Conservation (phyloP, 1,140 invertebrate species). For the Danaus melanippus region DNA sequence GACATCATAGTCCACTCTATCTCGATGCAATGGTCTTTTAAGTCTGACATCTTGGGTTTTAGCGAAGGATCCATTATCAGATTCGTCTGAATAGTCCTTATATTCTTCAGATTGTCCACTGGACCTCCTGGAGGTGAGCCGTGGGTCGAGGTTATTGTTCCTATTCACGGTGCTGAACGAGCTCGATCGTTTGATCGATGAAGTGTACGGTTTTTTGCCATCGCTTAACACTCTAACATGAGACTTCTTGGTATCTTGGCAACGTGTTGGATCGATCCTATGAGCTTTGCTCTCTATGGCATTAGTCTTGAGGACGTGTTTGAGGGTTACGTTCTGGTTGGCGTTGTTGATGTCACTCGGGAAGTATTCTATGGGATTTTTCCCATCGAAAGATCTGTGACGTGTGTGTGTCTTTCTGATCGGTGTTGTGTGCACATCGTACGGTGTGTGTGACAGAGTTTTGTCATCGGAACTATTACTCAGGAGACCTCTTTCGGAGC, state of each 20-base stretch:
- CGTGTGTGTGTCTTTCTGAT: conserved; percentile 48
- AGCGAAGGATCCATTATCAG: conserved; percentile 46
- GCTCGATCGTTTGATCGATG: conserved; percentile 63
- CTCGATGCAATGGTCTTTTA: conserved; percentile 45
- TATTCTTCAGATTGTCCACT: conserved; percentile 54
- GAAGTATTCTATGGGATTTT: conserved; percentile 27
- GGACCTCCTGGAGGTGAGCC: conserved; percentile 35
- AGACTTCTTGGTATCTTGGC: conserved; percentile 42
- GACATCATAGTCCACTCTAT: conserved; percentile 55
- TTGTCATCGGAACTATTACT: conserved; percentile 64
- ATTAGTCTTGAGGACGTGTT: conserved; percentile 60
- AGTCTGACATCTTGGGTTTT: conserved; percentile 49
- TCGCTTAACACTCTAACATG: conserved; percentile 55
- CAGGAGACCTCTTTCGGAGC: conserved; percentile 43
- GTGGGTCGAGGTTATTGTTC: conserved; percentile 55
- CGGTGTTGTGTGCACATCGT: conserved; percentile 43
- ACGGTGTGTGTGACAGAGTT: conserved; percentile 50
- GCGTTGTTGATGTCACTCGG: conserved; percentile 49
- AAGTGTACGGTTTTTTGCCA: conserved; percentile 29
- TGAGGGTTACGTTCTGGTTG: conserved; percentile 53
- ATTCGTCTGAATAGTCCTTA: conserved; percentile 57
- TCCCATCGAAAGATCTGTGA: conserved; percentile 44
- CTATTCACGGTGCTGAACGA: conserved; percentile 67
- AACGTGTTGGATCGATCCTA: conserved; percentile 61
- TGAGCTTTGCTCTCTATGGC: conserved; percentile 45